A percentile compares a stretch with the other conserved stretches of the same genome.
phyloP scores from a whole-genome alignment of 2,888 invertebrate genomes.

The Stenotaenia linearis region DNA sequence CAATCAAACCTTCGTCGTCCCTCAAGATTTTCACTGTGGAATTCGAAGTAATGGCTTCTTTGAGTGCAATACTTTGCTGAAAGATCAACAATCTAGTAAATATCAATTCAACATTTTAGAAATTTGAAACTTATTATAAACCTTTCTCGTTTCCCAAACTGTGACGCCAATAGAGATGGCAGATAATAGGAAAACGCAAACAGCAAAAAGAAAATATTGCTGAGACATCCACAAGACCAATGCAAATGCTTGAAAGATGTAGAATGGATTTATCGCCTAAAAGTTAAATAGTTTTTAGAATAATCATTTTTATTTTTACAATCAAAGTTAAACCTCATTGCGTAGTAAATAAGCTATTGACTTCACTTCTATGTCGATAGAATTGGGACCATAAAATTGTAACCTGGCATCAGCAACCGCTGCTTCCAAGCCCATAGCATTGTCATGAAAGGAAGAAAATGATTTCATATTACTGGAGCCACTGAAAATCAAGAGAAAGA shows the following conservation, averaged over 20 bases:
- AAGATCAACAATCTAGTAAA: slow-evolving; percentile 29
- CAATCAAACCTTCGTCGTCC: slow-evolving; percentile 40
- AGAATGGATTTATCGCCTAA: slow-evolving; percentile 51
- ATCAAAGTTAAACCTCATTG: slow-evolving; percentile 12
- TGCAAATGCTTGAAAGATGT: slow-evolving; percentile 52
- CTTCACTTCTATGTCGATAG: slow-evolving; percentile 30
- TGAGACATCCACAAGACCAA: slow-evolving; percentile 50
- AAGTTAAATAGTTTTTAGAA: slow-evolving; percentile 22
- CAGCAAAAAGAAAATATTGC: slow-evolving; percentile 49
- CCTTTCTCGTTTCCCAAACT: slow-evolving; percentile 44
- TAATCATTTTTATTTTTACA: not conserved
- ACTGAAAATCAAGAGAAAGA: not conserved
- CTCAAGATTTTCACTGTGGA: slow-evolving; percentile 47
- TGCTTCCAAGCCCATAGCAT: slow-evolving; percentile 43
- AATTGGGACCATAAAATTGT: slow-evolving; percentile 17
- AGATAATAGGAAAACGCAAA: slow-evolving; percentile 46
- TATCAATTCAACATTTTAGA: no score
- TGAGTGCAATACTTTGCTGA: slow-evolving; percentile 50
- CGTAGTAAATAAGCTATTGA: slow-evolving; percentile 27
- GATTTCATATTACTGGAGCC: not conserved
- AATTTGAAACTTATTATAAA: slow-evolving; percentile 38
- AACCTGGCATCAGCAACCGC: not conserved
- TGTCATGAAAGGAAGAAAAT: slow-evolving; percentile 2
- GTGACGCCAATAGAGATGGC: slow-evolving; percentile 43
- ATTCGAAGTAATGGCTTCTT: slow-evolving; percentile 48